Base-by-base conservation (phyloP, 2,888 invertebrate genomes). In the Embidobia sp. region DNA sequence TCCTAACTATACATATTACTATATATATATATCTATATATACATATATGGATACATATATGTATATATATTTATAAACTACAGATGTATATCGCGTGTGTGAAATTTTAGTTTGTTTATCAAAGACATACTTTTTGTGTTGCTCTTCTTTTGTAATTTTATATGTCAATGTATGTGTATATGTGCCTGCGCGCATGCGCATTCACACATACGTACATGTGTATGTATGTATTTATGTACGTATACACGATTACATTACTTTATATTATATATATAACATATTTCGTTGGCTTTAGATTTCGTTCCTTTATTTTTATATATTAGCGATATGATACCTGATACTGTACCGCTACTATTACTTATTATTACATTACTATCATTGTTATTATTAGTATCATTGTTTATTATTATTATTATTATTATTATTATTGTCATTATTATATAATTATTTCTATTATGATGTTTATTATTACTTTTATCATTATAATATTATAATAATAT, bases 271-370 rank as follows among this genome's bases (percentile, higher is more conserved):
- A 69, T 78, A 73, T 80, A 77, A 69, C 61, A 69, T 77, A 73
- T 77, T 73, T 72, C 61, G 73, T 86, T 85, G 85, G 85, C 84
- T 86, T 86, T 86, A 86, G 85, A 85, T 86, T 86, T 87, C 84
- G 85, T 86, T 85, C 85, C 86, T 86, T 86, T 86, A 86, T 86
- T 86, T 86, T 86, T 86, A 80, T 87, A 87, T 85, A 80, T 85
- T 79, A 77, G 82, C 53, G 76, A 81, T 76, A 64, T 81, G 80
- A 83, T 81, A 67, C 73, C 40, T 67, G 77, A 55, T 67, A 72
- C 72, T 61, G 48, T 77, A 77, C 67, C 69, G 67, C 72, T 73
- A 66, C 72, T 77, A 67, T 63, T 77, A 77, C 74, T 72, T 77
- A 77, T 46, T 63, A 57, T 46, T 66, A 40, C 44, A 59, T 59